A percentile compares a stretch with the other conserved stretches of the same genome.
These are phyloP conservation scores for Gobius niger DNA, from an alignment of 2,113 vertebrate species.

Conservation along the genomic window DNA sequence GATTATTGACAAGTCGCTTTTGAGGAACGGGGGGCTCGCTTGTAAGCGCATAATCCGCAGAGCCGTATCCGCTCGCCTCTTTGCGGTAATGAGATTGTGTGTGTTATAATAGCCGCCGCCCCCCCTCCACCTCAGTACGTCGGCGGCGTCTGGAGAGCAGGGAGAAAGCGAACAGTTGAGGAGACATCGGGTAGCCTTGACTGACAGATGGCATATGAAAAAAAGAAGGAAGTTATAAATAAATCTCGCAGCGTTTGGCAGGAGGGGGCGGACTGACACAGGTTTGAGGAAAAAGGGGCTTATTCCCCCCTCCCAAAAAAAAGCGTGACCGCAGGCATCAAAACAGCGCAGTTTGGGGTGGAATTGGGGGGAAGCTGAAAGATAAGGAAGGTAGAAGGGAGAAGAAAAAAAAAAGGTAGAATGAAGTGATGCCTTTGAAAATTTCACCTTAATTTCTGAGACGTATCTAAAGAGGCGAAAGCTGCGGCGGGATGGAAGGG, in stretches of 20 bases:
- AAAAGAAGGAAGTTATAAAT: slow-evolving; percentile 63
- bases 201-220: slow-evolving; percentile 70
- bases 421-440: slow-evolving; percentile 73
- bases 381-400: slow-evolving; percentile 52
- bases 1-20: slow-evolving; percentile 70
- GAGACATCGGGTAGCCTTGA: slow-evolving; percentile 68
- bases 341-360: slow-evolving; percentile 59
- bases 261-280: slow-evolving; percentile 62
- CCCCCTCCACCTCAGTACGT: slow-evolving; percentile 45
- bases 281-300: slow-evolving; percentile 66
- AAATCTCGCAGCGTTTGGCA: slow-evolving; percentile 58
- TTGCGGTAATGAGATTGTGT: slow-evolving; percentile 67
- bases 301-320: slow-evolving; percentile 52
- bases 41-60: slow-evolving; percentile 53
- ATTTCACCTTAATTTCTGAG: slow-evolving; percentile 72
- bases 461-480: slow-evolving; percentile 68
- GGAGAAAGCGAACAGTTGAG: slow-evolving; percentile 16
- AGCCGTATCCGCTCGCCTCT: slow-evolving; percentile 52
- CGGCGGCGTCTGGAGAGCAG: slow-evolving; percentile 59
- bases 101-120: slow-evolving; percentile 70
- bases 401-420: slow-evolving; percentile 39
- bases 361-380: slow-evolving; percentile 22
- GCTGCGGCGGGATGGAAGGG: slow-evolving; percentile 51
- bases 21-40: slow-evolving; percentile 53
- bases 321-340: slow-evolving; percentile 70